Evolutionary conservation across 2,888 invertebrate species (phyloP).

Genomic region (Strigamia crassipes): DNA sequence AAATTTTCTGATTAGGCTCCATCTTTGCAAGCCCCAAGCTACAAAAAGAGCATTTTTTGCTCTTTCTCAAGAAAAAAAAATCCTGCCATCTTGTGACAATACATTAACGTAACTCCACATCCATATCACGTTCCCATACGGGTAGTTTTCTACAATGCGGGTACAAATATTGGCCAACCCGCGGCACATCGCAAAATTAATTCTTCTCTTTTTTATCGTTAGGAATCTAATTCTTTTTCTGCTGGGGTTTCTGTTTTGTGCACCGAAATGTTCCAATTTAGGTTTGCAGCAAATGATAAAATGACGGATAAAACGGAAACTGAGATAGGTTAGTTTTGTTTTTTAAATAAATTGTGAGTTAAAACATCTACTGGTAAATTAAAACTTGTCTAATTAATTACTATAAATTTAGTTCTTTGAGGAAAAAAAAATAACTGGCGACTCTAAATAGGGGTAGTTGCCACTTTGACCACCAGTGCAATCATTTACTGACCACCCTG

Average conservation of each 20-base stretch:
- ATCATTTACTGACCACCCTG: too few species aligned
- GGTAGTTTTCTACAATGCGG: constrained; percentile 35
- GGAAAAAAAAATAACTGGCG: too few species aligned
- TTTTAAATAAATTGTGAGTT: too few species aligned
- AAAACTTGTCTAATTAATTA: too few species aligned
- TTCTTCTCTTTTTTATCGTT: constrained; percentile 19
- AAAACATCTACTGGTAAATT: too few species aligned
- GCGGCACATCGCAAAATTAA: constrained; percentile 27
- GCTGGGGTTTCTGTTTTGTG: background rate
- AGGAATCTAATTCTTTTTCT: background rate
- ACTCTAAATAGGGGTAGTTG: too few species aligned
- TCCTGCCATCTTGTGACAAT: constrained; percentile 25
- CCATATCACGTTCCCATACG: constrained; percentile 33
- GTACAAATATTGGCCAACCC: constrained; percentile 27
- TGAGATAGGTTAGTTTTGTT: too few species aligned
- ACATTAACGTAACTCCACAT: constrained; percentile 33
- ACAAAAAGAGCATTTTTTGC: background rate
- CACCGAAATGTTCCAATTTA: background rate
- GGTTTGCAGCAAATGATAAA: background rate
- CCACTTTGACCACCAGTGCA: too few species aligned
- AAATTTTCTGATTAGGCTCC: constrained; percentile 40
- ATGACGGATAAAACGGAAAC: background rate
- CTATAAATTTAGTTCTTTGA: too few species aligned
- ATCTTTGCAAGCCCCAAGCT: constrained; percentile 15
- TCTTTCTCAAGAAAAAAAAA: background rate